These are phyloP conservation scores for Linepithema humile DNA, from an alignment of 1,140 invertebrate species.

Conservation along the genomic window DNA sequence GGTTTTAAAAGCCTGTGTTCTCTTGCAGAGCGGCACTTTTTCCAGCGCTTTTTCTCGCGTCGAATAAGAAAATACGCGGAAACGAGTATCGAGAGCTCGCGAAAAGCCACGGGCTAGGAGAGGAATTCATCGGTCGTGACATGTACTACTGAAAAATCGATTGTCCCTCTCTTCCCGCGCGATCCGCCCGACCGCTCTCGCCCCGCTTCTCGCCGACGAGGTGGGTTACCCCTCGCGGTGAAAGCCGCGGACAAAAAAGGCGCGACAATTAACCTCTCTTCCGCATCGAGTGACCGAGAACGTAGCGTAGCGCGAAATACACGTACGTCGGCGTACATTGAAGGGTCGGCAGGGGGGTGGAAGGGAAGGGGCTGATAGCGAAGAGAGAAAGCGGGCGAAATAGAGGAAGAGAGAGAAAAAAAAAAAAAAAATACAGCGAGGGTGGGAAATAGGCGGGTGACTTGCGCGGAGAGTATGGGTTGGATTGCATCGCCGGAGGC, in stretches of 20 bases:
- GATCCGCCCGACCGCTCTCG: background rate
- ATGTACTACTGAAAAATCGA: slow-evolving; percentile 46
- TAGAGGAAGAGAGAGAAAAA: background rate
- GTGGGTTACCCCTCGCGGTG: slow-evolving; percentile 14
- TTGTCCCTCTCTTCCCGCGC: slow-evolving; percentile 1
- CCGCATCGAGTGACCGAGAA: slow-evolving; percentile 64
- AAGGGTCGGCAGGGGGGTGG: background rate
- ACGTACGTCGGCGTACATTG: slow-evolving; percentile 46
- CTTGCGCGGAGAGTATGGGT: background rate
- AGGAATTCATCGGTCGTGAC: slow-evolving; percentile 42
- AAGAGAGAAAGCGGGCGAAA: background rate
- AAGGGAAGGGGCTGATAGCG: background rate
- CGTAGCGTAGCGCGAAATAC: slow-evolving; percentile 68
- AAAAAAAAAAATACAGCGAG: background rate
- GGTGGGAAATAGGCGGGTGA: background rate
- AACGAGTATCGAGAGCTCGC: slow-evolving; percentile 22
- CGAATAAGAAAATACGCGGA: slow-evolving; percentile 49
- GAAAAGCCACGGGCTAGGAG: slow-evolving; percentile 38
- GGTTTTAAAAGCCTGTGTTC: slow-evolving; percentile 11
- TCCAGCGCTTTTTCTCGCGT: slow-evolving; percentile 17
- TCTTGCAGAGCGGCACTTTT: background rate
- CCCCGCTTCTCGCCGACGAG: slow-evolving; percentile 24
- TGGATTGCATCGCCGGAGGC: slow-evolving; percentile 52
- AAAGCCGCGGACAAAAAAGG: slow-evolving; percentile 55
- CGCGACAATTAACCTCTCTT: slow-evolving; percentile 72